phyloP scores from a whole-genome alignment of 2,797 vertebrate genomes.

The Oreochromis grahami region DNA sequence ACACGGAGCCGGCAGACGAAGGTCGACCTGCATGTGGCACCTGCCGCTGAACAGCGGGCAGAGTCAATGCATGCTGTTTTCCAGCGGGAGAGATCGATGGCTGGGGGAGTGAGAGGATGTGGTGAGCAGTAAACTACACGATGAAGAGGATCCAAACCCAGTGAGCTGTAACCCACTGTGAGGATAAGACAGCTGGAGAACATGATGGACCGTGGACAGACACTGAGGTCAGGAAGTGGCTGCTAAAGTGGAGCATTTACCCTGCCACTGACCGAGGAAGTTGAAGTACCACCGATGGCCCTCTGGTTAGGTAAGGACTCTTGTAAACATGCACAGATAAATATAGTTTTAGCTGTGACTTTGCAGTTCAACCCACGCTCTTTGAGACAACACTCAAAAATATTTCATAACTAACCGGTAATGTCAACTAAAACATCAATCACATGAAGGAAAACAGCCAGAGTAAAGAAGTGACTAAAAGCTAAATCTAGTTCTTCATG shows the following conservation, averaged over 20 bases:
- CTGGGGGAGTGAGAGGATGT: constrained; percentile 27
- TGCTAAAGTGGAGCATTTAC: constrained; percentile 2
- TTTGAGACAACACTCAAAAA: neutral
- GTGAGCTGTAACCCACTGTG: neutral
- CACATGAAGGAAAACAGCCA: neutral
- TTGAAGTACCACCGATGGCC: neutral
- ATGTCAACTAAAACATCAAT: neutral
- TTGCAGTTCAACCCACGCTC: neutral
- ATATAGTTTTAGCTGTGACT: neutral
- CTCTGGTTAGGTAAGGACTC: constrained; percentile 44
- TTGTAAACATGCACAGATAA: neutral
- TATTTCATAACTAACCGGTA: neutral
- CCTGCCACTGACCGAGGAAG: constrained; percentile 1
- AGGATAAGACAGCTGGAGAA: neutral
- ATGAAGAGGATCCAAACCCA: constrained; percentile 9
- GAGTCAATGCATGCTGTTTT: neutral
- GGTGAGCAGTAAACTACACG: constrained; percentile 28
- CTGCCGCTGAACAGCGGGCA: constrained; percentile 8
- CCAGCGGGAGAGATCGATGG: neutral
- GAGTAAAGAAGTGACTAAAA: constrained; percentile 13
- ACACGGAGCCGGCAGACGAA: neutral
- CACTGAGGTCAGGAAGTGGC: constrained; percentile 23
- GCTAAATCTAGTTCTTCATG: constrained; percentile 20
- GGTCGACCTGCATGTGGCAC: constrained; percentile 30
- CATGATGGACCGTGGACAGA: constrained; percentile 21